These are phyloP conservation scores for Caenorhabditis imperialis DNA, from an alignment of 2,888 invertebrate species.

Conservation along the genomic window DNA sequence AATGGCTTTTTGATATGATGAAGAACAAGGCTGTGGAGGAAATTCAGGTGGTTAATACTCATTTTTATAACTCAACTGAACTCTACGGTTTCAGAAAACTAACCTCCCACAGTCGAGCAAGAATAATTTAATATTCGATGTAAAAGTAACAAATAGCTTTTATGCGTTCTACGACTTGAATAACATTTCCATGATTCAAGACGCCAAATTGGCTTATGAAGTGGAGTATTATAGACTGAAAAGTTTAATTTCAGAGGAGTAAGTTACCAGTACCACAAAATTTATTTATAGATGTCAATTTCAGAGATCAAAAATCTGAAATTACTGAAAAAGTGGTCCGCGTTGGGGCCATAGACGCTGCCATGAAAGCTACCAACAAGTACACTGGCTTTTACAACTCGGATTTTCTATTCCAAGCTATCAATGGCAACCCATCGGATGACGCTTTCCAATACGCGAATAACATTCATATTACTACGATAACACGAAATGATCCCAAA, in stretches of 20 bases:
- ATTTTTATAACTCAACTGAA: background rate
- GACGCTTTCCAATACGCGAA: conserved; percentile 42
- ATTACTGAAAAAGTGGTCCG: conserved; percentile 24
- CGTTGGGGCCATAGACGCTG: conserved; percentile 29
- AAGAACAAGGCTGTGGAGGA: conserved; percentile 28
- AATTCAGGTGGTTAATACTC: conserved; percentile 1
- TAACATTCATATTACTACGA: conserved; percentile 42
- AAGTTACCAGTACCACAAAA: too few species aligned
- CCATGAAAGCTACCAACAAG: conserved; percentile 17
- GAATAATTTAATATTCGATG: conserved; percentile 1
- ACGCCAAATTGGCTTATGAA: conserved; percentile 33
- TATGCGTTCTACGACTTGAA: conserved; percentile 49
- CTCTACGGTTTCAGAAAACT: background rate
- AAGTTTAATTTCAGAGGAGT: conserved; percentile 1
- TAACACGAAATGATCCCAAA: conserved; percentile 43
- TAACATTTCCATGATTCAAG: conserved; percentile 21
- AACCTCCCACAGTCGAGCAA: background rate
- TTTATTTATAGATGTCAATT: background rate
- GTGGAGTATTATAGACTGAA: conserved; percentile 27
- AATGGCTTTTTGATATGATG: conserved; percentile 27
- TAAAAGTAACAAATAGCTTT: conserved; percentile 11
- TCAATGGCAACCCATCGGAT: conserved; percentile 39
- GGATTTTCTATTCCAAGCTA: conserved; percentile 45
- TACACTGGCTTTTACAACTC: conserved; percentile 10
- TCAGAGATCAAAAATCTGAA: conserved; percentile 11